These are phyloP conservation scores for Bufo bufo DNA, from an alignment of 2,113 vertebrate genomes.

Conservation along the genomic window DNA sequence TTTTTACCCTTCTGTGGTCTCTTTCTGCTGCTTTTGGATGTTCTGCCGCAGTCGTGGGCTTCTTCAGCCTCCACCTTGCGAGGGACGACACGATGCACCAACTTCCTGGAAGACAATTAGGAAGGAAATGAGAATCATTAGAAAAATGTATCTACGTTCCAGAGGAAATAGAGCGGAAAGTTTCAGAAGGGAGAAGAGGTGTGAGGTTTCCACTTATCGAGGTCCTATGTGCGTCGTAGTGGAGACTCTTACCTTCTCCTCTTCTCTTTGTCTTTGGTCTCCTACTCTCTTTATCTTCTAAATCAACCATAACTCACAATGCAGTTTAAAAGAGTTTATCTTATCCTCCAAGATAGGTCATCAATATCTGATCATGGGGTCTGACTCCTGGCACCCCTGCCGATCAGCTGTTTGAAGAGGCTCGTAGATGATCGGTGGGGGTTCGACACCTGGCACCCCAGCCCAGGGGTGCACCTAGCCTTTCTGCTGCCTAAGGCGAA, in stretches of 20 bases:
- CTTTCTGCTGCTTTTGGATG: not conserved
- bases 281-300: not conserved
- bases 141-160: not conserved
- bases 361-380: too few species aligned
- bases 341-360: too few species aligned
- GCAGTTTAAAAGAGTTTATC: not conserved
- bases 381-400: too few species aligned
- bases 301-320: not conserved
- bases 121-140: conserved; percentile 17
- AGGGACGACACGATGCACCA: not conserved
- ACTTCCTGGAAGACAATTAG: conserved; percentile 27
- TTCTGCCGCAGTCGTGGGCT: conserved; percentile 14
- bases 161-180: conserved; percentile 29
- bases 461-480: too few species aligned
- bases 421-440: too few species aligned
- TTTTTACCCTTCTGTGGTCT: conserved; percentile 40
- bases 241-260: not conserved
- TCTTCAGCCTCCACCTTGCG: conserved; percentile 10
- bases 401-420: too few species aligned
- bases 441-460: too few species aligned
- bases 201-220: not conserved
- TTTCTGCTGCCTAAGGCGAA: too few species aligned
- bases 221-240: not conserved
- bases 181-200: not conserved
- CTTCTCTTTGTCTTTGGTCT: not conserved